Evolutionary conservation across 2,797 vertebrate genomes (phyloP).

Genomic region (Diceros bicornis): DNA sequence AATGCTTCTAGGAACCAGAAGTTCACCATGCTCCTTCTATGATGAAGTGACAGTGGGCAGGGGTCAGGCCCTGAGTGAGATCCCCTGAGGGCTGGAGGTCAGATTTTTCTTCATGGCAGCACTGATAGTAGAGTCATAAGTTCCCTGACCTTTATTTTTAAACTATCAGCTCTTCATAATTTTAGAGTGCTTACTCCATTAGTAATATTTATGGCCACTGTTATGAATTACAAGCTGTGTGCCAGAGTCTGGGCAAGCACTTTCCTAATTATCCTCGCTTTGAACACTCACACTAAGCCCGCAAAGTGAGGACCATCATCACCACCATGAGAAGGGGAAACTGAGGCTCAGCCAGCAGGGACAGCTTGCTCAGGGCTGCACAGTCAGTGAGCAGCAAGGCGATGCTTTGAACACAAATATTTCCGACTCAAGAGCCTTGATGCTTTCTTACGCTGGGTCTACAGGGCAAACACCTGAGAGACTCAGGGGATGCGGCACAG

Average conservation of each 20-base stretch:
- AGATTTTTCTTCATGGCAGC: too few species aligned
- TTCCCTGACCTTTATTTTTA: not conserved
- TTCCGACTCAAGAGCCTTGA: not conserved
- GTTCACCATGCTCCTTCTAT: rapidly evolving
- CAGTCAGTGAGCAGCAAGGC: rapidly evolving
- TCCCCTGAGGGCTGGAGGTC: not conserved
- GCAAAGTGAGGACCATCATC: not conserved
- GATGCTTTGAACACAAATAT: rapidly evolving
- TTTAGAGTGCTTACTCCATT: not conserved
- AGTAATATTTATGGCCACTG: not conserved
- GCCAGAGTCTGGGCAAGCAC: not conserved
- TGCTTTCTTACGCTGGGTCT: too few species aligned
- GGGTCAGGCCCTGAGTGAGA: rapidly evolving
- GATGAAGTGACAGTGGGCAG: not conserved
- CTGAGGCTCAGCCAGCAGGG: not conserved
- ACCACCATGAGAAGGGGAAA: not conserved
- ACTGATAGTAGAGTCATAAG: not conserved
- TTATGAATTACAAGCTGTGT: not conserved
- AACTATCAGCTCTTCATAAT: not conserved
- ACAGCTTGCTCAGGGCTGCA: not conserved
- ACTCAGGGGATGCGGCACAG: rapidly evolving
- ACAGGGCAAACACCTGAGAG: rapidly evolving
- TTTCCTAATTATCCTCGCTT: not conserved
- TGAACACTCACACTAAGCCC: not conserved
- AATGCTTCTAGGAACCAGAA: rapidly evolving